These are phyloP conservation scores for Pollachius pollachius DNA, from an alignment of 2,113 vertebrate species.

Conservation along the genomic window DNA sequence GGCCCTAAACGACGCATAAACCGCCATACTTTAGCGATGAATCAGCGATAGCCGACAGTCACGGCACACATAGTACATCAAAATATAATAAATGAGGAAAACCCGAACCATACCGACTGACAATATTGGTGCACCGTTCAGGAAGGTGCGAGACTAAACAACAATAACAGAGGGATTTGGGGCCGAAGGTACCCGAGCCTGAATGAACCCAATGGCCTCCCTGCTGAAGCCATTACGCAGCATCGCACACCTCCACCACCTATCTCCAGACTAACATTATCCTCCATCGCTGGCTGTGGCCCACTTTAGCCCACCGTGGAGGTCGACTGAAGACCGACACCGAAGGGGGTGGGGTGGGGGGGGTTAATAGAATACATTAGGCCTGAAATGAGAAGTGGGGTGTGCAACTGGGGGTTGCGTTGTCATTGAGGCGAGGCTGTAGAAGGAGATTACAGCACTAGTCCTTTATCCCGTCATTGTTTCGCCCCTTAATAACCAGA, in stretches of 20 bases:
- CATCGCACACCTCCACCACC: slow-evolving; percentile 15
- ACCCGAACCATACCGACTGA: too few species aligned
- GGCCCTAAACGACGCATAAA: too few species aligned
- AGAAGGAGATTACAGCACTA: slow-evolving; percentile 30
- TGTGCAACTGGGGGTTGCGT: not conserved
- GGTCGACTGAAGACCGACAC: slow-evolving; percentile 41
- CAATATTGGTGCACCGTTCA: too few species aligned
- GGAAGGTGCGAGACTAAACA: too few species aligned
- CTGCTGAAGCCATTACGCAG: not conserved
- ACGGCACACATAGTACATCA: too few species aligned
- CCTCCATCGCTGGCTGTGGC: slow-evolving; percentile 37
- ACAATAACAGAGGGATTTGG: too few species aligned
- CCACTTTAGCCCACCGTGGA: slow-evolving; percentile 34
- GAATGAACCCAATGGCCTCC: not conserved
- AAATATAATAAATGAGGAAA: too few species aligned
- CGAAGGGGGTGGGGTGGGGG: not conserved
- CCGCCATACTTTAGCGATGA: too few species aligned
- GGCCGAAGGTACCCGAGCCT: not conserved
- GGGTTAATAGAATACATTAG: slow-evolving; percentile 27
- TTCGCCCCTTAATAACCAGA: slow-evolving; percentile 15
- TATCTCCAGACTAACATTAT: slow-evolving; percentile 32
- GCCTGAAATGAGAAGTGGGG: slow-evolving; percentile 31
- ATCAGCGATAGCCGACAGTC: too few species aligned
- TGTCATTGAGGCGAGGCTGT: slow-evolving; percentile 20
- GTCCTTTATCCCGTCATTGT: slow-evolving; percentile 24